Evolutionary conservation across 2,888 invertebrate species (phyloP).

Genomic region (Dryomyza anilis): DNA sequence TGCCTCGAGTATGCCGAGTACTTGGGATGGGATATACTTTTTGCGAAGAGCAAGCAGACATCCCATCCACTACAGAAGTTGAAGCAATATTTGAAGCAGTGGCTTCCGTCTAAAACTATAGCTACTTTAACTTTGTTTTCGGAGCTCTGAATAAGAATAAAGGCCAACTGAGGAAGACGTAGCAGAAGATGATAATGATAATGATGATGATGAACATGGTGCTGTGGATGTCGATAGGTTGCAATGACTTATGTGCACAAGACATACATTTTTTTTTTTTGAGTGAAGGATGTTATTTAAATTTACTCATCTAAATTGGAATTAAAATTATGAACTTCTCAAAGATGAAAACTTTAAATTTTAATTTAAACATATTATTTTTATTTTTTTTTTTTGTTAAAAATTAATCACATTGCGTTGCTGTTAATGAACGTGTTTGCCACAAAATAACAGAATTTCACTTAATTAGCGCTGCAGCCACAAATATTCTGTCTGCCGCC

Average conservation of each 20-base stretch:
- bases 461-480: neutral
- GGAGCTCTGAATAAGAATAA: no score
- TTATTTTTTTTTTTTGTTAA: neutral
- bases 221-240: no score
- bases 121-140: neutral
- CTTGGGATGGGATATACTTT: neutral
- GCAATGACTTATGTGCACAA: no score
- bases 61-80: no score
- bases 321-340: no score
- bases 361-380: neutral
- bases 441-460: neutral
- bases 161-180: neutral
- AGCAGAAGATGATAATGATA: neutral
- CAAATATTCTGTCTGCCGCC: neutral
- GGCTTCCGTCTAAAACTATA: neutral
- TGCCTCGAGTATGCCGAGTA: neutral
- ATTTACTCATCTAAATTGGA: no score
- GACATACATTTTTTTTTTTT: no score
- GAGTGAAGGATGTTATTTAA: no score
- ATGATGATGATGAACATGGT: no score
- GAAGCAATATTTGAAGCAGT: neutral
- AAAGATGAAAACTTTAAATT: no score
- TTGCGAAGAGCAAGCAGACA: no score
- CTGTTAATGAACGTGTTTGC: neutral
- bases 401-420: neutral